Conservation (phyloP, 1,140 invertebrate genomes). For the Hyles vespertilio region DNA sequence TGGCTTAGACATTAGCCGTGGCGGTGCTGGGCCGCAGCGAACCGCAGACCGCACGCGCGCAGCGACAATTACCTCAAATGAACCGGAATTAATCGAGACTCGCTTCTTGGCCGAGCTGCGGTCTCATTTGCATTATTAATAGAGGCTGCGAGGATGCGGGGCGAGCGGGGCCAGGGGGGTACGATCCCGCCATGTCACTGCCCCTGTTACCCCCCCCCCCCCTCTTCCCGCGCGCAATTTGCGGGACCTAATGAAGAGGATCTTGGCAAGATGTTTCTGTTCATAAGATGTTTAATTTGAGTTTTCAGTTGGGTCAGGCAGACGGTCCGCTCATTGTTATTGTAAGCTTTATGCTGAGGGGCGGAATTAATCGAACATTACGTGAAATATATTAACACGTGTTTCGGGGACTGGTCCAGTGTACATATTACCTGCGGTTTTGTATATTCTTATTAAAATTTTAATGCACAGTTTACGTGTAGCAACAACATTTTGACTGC, state of each 20-base stretch:
- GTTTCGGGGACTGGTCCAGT: too few relatives aligned
- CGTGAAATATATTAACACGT: too few relatives aligned
- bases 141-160: slow-evolving; percentile 45
- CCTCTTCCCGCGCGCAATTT: slow-evolving; percentile 50
- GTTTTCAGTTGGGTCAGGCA: slow-evolving; percentile 65
- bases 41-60: slow-evolving; percentile 61
- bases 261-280: slow-evolving; percentile 69
- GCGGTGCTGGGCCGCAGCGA: slow-evolving; percentile 17
- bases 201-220: slow-evolving; percentile 28
- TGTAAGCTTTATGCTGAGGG: slow-evolving; percentile 40
- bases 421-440: too few relatives aligned
- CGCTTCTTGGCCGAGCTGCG: slow-evolving; percentile 72
- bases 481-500: too few relatives aligned
- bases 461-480: too few relatives aligned
- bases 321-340: slow-evolving; percentile 59
- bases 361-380: not conserved
- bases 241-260: slow-evolving; percentile 71
- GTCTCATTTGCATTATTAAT: slow-evolving; percentile 75
- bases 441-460: too few relatives aligned
- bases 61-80: slow-evolving; percentile 74
- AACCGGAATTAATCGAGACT: slow-evolving; percentile 74
- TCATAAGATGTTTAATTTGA: slow-evolving; percentile 74
- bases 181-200: slow-evolving; percentile 37
- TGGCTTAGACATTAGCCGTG: slow-evolving; percentile 34
- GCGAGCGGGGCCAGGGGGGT: slow-evolving; percentile 9